phyloP scores from a whole-genome alignment of 2,113 vertebrate genomes.

The Indicator indicator region DNA sequence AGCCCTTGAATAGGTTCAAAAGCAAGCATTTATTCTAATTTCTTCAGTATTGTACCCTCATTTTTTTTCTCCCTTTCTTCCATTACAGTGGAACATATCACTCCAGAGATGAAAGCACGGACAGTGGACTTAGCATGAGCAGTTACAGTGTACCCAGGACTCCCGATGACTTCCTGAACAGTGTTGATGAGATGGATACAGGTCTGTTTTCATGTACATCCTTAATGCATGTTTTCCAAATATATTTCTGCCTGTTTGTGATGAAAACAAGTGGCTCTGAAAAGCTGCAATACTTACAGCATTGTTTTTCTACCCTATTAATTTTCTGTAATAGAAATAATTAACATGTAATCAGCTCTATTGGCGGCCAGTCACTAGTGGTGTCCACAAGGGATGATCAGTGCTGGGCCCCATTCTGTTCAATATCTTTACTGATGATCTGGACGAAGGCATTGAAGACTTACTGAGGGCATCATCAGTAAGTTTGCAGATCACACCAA shows the following conservation, averaged over 20 bases:
- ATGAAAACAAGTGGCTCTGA: neutral
- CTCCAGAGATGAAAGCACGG: slow-evolving; percentile 98
- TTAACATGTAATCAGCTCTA: neutral
- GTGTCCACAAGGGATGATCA: no score
- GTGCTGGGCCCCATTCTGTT: no score
- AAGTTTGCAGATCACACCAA: no score
- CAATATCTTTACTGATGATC: no score
- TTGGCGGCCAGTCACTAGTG: no score
- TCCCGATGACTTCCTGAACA: slow-evolving; percentile 98
- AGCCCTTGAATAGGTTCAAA: neutral
- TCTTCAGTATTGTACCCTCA: neutral
- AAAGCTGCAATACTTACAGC: neutral
- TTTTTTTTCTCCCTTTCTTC: neutral
- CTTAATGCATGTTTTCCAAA: neutral
- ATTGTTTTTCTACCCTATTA: neutral
- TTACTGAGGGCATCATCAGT: no score
- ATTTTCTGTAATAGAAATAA: neutral
- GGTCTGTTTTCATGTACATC: slow-evolving; percentile 73
- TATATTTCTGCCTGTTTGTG: neutral
- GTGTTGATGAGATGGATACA: slow-evolving; percentile 99
- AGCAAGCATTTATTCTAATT: neutral
- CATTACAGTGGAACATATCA: slow-evolving; percentile 92
- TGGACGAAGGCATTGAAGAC: no score
- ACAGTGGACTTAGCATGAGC: slow-evolving; percentile 98
- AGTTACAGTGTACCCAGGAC: slow-evolving; percentile 98